These are phyloP conservation scores for Argya squamiceps DNA, from an alignment of 2,797 vertebrate species.

Conservation along the genomic window DNA sequence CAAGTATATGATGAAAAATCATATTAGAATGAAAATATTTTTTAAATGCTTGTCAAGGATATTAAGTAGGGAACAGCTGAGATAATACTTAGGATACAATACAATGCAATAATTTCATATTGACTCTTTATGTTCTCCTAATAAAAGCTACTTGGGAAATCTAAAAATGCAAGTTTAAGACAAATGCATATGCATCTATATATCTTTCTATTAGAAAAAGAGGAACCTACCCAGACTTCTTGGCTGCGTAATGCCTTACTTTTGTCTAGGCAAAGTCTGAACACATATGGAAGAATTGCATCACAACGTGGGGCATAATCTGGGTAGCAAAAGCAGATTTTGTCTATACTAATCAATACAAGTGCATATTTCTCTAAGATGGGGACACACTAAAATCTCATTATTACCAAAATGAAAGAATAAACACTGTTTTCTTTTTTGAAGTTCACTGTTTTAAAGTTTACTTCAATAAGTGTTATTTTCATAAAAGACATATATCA, in stretches of 20 bases:
- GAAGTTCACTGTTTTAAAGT: not conserved
- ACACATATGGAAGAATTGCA: not conserved
- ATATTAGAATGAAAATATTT: not conserved
- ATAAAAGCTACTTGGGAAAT: not conserved
- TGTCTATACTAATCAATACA: not conserved
- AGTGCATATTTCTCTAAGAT: not conserved
- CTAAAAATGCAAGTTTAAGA: not conserved
- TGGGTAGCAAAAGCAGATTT: not conserved
- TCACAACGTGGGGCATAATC: not conserved
- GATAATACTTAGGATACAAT: not conserved
- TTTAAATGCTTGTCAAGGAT: not conserved
- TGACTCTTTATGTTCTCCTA: not conserved
- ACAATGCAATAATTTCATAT: not conserved
- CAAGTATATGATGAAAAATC: not conserved
- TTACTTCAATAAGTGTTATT: not conserved
- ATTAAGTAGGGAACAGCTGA: not conserved
- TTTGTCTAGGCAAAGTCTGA: not conserved
- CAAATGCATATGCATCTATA: not conserved
- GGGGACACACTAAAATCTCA: not conserved
- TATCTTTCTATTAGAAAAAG: not conserved
- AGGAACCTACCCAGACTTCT: not conserved
- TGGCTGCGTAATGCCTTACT: not conserved
- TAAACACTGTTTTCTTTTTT: not conserved
- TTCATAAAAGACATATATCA: not conserved
- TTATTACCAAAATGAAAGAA: not conserved